These are phyloP conservation scores for Dryoscopus gambensis DNA, from an alignment of 2,113 vertebrate genomes.

Conservation along the genomic window DNA sequence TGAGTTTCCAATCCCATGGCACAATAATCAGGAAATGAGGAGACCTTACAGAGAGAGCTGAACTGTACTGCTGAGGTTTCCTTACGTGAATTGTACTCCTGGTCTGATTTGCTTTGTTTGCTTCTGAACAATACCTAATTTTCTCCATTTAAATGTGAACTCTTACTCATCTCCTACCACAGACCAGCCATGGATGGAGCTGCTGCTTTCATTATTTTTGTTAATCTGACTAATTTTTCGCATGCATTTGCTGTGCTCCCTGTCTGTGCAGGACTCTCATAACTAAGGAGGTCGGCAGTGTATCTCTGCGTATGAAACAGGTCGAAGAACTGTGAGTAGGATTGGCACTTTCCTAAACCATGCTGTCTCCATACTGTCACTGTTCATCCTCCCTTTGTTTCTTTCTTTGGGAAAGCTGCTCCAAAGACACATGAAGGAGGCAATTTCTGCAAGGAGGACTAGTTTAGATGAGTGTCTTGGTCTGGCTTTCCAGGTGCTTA, in stretches of 20 bases:
- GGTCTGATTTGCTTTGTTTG: conserved; percentile 34
- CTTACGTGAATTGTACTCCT: background rate
- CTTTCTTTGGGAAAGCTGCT: conserved; percentile 19
- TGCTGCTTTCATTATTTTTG: conserved; percentile 55
- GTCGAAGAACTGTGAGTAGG: conserved; percentile 99
- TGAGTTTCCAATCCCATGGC: background rate
- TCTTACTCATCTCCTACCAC: conserved; percentile 9
- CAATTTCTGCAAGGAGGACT: background rate
- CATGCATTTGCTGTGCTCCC: conserved; percentile 82
- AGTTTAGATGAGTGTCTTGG: background rate
- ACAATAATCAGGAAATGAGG: background rate
- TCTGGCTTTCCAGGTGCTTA: background rate
- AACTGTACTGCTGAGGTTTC: conserved; percentile 47
- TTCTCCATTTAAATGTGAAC: conserved; percentile 30
- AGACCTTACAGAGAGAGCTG: conserved; percentile 15
- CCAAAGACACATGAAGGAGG: background rate
- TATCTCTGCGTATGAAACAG: conserved; percentile 99
- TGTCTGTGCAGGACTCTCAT: conserved; percentile 85
- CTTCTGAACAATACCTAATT: conserved; percentile 44
- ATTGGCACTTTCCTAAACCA: conserved; percentile 59
- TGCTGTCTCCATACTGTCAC: conserved; percentile 44
- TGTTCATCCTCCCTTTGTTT: background rate
- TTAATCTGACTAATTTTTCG: conserved; percentile 79
- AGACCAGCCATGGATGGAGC: conserved; percentile 42
- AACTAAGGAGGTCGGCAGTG: conserved; percentile 98